Evolutionary conservation across 2,113 vertebrate genomes (phyloP).

Genomic region (Trogon melanurus): DNA sequence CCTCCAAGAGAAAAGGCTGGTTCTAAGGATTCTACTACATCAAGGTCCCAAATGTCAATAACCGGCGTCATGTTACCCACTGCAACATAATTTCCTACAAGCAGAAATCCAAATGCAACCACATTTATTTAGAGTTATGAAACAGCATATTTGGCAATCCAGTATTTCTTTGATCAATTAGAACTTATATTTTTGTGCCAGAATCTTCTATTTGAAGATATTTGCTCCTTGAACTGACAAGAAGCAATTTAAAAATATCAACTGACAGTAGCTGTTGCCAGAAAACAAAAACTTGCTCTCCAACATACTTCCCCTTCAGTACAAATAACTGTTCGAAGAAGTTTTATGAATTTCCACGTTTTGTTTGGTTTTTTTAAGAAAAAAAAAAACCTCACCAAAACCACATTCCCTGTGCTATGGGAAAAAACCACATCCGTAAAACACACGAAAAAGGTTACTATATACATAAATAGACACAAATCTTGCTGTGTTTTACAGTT

Average conservation of each 20-base stretch:
- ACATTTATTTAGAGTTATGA: background rate
- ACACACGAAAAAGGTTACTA: background rate
- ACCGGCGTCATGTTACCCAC: conserved; percentile 95
- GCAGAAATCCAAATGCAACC: background rate
- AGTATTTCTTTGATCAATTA: background rate
- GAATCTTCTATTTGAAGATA: background rate
- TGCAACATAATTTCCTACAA: conserved; percentile 89
- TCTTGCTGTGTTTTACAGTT: background rate
- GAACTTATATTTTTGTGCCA: background rate
- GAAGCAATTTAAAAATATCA: background rate
- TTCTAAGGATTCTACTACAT: conserved; percentile 94
- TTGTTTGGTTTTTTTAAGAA: background rate
- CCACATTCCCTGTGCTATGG: background rate
- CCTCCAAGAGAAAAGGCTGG: conserved; percentile 91
- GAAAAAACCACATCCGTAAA: background rate
- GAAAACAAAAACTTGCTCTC: background rate
- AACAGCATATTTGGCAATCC: background rate
- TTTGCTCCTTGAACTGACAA: background rate
- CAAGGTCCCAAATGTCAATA: conserved; percentile 97
- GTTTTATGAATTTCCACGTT: background rate
- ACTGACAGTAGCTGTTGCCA: background rate
- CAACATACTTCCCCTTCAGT: background rate
- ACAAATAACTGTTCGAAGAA: background rate
- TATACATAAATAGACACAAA: background rate
- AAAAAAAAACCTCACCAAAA: background rate